phyloP scores from a whole-genome alignment of 2,113 vertebrate species.

The Acinonyx jubatus region DNA sequence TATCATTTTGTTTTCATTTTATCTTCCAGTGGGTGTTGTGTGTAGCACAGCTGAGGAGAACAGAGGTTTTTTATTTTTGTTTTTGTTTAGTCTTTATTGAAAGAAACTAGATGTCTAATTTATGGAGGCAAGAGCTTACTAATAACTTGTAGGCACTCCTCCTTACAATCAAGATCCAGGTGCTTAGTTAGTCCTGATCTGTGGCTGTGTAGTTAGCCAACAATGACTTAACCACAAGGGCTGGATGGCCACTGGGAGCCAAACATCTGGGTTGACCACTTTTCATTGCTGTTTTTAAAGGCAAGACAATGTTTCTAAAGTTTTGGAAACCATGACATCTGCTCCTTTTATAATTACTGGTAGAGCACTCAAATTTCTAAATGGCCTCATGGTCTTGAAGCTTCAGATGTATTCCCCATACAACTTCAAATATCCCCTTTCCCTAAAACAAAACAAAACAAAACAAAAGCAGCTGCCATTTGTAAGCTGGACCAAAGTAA shows the following conservation, averaged over 20 bases:
- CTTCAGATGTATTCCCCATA: background rate
- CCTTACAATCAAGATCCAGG: background rate
- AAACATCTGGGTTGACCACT: conserved; percentile 2
- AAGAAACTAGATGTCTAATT: background rate
- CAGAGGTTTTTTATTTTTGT: background rate
- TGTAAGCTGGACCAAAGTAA: background rate
- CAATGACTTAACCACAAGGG: background rate
- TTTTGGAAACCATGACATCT: background rate
- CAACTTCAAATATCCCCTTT: background rate
- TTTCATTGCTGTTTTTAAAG: conserved; percentile 28
- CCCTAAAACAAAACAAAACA: too few relatives aligned
- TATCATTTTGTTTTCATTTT: background rate
- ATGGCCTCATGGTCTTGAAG: background rate
- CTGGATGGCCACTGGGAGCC: background rate
- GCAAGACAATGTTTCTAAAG: background rate
- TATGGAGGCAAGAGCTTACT: background rate
- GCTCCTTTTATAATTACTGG: background rate
- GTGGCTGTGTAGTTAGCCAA: background rate
- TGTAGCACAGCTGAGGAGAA: background rate
- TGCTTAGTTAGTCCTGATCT: background rate
- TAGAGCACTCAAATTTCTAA: background rate
- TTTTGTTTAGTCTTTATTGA: background rate
- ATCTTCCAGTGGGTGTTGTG: background rate
- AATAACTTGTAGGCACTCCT: background rate
- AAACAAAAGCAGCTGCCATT: background rate